A percentile compares a stretch with the other conserved stretches of the same genome.
Evolutionary conservation across 2,797 vertebrate species (phyloP).

Genomic region (Poeciliopsis presidionis): DNA sequence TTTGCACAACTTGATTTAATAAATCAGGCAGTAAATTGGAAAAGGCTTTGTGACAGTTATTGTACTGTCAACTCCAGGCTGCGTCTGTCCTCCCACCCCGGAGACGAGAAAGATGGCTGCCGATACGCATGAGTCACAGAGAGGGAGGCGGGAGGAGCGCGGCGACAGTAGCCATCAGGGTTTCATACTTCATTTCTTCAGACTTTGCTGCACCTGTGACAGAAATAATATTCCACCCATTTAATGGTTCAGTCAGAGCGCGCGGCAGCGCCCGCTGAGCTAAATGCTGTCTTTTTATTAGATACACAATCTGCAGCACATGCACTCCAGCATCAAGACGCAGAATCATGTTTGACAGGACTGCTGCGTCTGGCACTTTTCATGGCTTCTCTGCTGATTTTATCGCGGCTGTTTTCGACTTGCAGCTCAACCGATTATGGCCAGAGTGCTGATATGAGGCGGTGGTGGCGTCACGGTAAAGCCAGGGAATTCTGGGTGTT

Average conservation of each 20-base stretch:
- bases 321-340: slow-evolving; percentile 1
- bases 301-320: slow-evolving; percentile 1
- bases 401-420: neutral
- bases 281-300: neutral
- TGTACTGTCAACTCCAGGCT: slow-evolving; percentile 14
- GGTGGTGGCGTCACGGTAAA: neutral
- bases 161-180: neutral
- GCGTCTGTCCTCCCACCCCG: slow-evolving; percentile 18
- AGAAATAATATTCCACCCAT: slow-evolving; percentile 7
- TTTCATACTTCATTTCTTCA: neutral
- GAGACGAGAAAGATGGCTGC: slow-evolving; percentile 13
- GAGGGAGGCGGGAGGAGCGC: slow-evolving; percentile 3
- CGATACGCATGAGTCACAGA: slow-evolving; percentile 8
- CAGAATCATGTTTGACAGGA: slow-evolving; percentile 3
- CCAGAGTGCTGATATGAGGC: neutral
- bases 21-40: slow-evolving; percentile 47
- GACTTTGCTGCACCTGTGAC: slow-evolving; percentile 11
- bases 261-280: neutral
- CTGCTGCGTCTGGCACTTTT: slow-evolving; percentile 7
- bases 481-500: neutral
- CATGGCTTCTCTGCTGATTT: slow-evolving; percentile 9
- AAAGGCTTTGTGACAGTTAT: slow-evolving; percentile 42
- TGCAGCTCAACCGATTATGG: neutral
- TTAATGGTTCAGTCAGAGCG: neutral
- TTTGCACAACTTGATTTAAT: slow-evolving; percentile 56